A percentile compares a stretch with the other conserved stretches of the same genome.
These are phyloP conservation scores for Scaptomyza hsui DNA, from an alignment of 1,140 invertebrate genomes.

Conservation along the genomic window DNA sequence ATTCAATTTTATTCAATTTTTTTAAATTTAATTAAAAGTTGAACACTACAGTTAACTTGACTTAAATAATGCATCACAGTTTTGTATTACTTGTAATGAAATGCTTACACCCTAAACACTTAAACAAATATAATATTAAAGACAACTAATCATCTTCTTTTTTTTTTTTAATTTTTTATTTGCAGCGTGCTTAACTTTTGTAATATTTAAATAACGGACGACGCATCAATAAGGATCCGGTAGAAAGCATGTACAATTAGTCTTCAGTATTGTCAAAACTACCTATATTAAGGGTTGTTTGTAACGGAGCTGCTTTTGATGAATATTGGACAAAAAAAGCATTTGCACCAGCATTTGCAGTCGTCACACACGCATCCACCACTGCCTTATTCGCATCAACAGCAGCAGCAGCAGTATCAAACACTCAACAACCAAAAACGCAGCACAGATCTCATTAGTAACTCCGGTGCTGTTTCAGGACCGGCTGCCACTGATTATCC, in stretches of 20 bases:
- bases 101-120: too few relatives aligned
- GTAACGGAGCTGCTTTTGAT: conserved; percentile 59
- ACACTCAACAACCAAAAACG: background rate
- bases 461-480: background rate
- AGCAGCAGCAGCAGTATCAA: background rate
- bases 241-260: conserved; percentile 41
- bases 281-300: conserved; percentile 47
- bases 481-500: conserved; percentile 26
- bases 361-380: conserved; percentile 2
- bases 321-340: conserved; percentile 74
- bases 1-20: too few relatives aligned
- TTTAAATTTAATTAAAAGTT: too few relatives aligned
- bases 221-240: conserved; percentile 20
- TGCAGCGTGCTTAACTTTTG: conserved; percentile 25
- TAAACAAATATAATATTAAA: background rate
- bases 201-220: conserved; percentile 2
- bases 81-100: too few relatives aligned
- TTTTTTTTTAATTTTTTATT: background rate
- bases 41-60: too few relatives aligned
- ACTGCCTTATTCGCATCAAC: conserved; percentile 15
- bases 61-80: too few relatives aligned
- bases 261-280: conserved; percentile 49
- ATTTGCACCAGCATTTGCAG: conserved; percentile 40
- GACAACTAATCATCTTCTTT: background rate
- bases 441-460: background rate